Percentiles rank a stretch among this genome's conserved stretches.
Evolutionary conservation across 2,113 vertebrate genomes (phyloP).

Genomic region (Tyrannus savana): DNA sequence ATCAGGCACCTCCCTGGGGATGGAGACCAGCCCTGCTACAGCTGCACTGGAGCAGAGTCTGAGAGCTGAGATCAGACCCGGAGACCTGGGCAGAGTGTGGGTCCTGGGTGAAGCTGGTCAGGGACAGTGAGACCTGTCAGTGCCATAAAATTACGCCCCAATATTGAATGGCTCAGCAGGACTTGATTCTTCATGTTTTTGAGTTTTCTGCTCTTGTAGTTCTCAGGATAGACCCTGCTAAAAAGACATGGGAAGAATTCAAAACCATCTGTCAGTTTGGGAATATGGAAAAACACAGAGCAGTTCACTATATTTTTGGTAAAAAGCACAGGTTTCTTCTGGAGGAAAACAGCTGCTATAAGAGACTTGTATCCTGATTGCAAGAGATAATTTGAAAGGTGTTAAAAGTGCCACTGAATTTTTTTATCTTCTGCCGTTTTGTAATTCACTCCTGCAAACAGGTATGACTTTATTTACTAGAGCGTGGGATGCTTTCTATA

Average conservation of each 20-base stretch:
- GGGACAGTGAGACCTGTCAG: not conserved
- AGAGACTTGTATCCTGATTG: not conserved
- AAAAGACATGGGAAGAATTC: not conserved
- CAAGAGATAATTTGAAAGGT: not conserved
- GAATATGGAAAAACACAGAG: not conserved
- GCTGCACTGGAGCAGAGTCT: not conserved
- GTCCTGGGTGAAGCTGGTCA: not conserved
- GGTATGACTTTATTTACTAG: not conserved
- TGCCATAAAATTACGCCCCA: not conserved
- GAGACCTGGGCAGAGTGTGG: not conserved
- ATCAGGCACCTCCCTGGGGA: not conserved
- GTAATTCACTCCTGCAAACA: not conserved
- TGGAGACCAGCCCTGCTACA: not conserved
- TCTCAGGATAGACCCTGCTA: not conserved
- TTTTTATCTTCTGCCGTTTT: not conserved
- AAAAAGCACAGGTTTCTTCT: not conserved
- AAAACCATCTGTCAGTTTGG: not conserved
- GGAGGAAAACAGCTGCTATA: not conserved
- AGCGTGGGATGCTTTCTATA: not conserved
- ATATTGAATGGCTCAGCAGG: not conserved
- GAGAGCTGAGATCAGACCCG: not conserved
- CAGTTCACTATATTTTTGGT: not conserved
- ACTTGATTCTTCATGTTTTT: not conserved
- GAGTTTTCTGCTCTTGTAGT: not conserved
- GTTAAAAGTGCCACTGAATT: not conserved